phyloP scores from a whole-genome alignment of 2,888 invertebrate species.

The Seira sanloemensis region DNA sequence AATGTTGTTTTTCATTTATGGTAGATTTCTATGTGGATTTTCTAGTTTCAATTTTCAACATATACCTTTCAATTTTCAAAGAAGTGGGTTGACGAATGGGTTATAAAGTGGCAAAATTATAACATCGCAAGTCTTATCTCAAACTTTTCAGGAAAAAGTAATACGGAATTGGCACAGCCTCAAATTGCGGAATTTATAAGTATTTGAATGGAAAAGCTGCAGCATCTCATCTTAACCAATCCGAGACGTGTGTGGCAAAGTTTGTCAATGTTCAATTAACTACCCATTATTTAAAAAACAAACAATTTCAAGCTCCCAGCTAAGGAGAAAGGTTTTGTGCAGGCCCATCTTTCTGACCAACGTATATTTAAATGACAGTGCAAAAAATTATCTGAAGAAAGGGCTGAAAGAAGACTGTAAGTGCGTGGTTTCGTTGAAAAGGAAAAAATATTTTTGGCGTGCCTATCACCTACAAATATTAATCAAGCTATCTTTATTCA shows the following conservation, averaged over 20 bases:
- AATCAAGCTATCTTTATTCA: conserved; percentile 21
- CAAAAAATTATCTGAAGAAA: conserved; percentile 32
- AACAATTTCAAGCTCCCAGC: background rate
- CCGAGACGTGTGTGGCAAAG: background rate
- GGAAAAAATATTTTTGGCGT: conserved; percentile 24
- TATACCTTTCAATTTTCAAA: background rate
- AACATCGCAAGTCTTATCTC: too few species aligned
- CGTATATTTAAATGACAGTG: background rate
- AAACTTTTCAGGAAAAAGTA: background rate
- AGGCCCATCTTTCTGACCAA: background rate
- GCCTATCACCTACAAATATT: conserved; percentile 22
- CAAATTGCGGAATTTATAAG: background rate
- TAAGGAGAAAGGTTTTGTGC: background rate
- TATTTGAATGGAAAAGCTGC: background rate
- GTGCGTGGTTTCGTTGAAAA: conserved; percentile 38
- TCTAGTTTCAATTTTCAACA: conserved; percentile 22
- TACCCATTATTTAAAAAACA: conserved; percentile 7
- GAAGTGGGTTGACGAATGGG: background rate
- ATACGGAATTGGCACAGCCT: background rate
- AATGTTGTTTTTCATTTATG: background rate
- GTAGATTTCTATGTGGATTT: conserved; percentile 2
- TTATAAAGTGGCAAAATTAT: too few species aligned
- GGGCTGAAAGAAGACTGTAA: conserved; percentile 62
- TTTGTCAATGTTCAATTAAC: conserved; percentile 37
- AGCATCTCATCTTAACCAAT: too few species aligned